Evolutionary conservation across 2,113 vertebrate genomes (phyloP), one percentile per base, ranked within the genome.

Genomic region (Accipiter virgatus): DNA sequence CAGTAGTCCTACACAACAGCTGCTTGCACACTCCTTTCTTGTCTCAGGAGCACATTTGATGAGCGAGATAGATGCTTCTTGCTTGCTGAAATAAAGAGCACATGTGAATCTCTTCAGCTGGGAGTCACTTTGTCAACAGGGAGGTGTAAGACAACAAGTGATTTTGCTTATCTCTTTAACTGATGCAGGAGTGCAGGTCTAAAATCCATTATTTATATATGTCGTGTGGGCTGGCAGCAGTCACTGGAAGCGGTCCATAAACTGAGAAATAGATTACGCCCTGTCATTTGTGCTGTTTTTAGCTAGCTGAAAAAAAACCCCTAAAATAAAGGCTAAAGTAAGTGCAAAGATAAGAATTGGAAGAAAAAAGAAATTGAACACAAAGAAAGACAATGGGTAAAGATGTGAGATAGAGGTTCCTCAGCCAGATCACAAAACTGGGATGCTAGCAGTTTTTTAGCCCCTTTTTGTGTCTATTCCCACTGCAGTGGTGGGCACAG

Each of bases 1-100:
- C 68, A 88, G n/a, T 90, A 97, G 85, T 97, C 96, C 96, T 93
- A 96, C 96, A 96, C 96, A 97, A 90, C 96, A 97, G 82, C 96
- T 96, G 95, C 75, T 90, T 95, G 85, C 79, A 83, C 85, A 16
- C 90, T 94, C 71, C 81, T 86, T 80, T 82, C 92, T 96, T 90
- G 79, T 81, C 82, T 88, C 47, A 50, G 50, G 38, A 94, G 55
- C 82, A 78, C 42, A 22, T 94, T 88, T 92, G 79, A 92, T 70
- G 79, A 80, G 58, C 3, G 20, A 92, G 74, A 91, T 81, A 67
- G 63, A 90, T 97, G 58, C 42, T 90, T 86, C 71, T 85, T 59
- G 21, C 93, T 86, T 88, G 81, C 45, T 90, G 85, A 90, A 96
- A 88, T 90, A 81, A 86, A 83, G 53, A 97, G 75, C 29, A 62